phyloP scores from a whole-genome alignment of 2,113 vertebrate genomes.

The Notiomystis cincta region DNA sequence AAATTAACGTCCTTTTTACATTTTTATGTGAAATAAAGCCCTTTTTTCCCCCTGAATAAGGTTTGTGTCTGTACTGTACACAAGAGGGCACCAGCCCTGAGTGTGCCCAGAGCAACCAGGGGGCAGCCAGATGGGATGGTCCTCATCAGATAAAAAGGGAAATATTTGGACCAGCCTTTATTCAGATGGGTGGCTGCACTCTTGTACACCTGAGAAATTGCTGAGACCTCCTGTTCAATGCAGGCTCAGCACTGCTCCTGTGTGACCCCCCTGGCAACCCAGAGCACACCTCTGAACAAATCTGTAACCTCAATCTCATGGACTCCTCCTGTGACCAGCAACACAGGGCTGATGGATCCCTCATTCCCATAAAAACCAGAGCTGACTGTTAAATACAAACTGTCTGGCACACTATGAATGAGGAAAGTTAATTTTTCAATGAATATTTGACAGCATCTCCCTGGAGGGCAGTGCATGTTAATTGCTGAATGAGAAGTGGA shows the following conservation, averaged over 20 bases:
- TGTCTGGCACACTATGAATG: not conserved
- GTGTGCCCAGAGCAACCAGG: not conserved
- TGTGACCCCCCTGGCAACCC: accelerated
- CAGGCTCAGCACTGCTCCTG: not conserved
- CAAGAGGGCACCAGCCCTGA: slow-evolving; percentile 36
- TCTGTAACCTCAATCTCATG: not conserved
- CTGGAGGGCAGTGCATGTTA: not conserved
- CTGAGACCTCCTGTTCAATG: not conserved
- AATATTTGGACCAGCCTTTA: not conserved
- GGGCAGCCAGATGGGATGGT: not conserved
- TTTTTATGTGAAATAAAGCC: not conserved
- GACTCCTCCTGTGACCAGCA: not conserved
- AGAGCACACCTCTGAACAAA: not conserved
- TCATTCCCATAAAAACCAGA: not conserved
- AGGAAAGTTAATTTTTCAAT: not conserved
- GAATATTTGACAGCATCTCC: not conserved
- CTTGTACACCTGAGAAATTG: not conserved
- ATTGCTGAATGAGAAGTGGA: not conserved
- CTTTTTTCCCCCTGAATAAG: not conserved
- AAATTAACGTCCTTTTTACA: not conserved
- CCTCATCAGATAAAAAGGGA: not conserved
- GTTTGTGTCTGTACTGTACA: not conserved
- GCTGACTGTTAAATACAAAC: not conserved
- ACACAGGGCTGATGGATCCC: not conserved
- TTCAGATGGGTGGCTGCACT: not conserved